Evolutionary conservation across 2,888 invertebrate genomes (phyloP).

Genomic region (Neria commutata): DNA sequence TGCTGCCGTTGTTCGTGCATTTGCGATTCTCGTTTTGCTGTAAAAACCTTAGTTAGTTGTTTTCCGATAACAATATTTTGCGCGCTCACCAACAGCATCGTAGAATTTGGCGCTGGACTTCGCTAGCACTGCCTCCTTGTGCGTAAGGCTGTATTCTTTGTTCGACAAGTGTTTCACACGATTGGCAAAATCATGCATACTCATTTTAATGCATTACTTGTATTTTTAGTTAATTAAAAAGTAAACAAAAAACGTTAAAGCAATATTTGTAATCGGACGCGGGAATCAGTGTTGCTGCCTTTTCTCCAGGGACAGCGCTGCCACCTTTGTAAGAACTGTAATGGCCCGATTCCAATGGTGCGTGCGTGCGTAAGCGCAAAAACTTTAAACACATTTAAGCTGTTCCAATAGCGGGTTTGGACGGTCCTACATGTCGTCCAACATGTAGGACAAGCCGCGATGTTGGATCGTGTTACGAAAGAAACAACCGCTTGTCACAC

Average conservation of each 20-base stretch:
- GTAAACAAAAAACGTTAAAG: not conserved
- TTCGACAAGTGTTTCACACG: conserved; percentile 28
- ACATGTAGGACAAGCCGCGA: no score
- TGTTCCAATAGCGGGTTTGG: no score
- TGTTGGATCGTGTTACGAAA: no score
- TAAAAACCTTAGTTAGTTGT: not conserved
- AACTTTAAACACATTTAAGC: no score
- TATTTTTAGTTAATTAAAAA: not conserved
- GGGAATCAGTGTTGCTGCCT: no score
- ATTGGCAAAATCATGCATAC: not conserved
- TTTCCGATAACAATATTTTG: not conserved
- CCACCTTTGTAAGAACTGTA: no score
- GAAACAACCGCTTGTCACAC: no score
- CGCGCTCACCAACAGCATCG: conserved; percentile 24
- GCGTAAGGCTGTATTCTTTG: conserved; percentile 21
- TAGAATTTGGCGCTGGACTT: conserved; percentile 28
- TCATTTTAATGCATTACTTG: not conserved
- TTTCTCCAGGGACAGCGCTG: no score
- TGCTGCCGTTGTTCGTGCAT: not conserved
- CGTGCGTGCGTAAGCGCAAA: no score
- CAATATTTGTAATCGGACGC: not conserved
- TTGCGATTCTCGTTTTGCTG: not conserved
- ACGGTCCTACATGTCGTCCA: no score
- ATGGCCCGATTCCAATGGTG: no score
- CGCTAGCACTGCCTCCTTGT: conserved; percentile 7